Percentiles rank a stretch among this genome's conserved stretches.
Conservation (phyloP, 2,888 invertebrate species). For the Colletes collaris region DNA sequence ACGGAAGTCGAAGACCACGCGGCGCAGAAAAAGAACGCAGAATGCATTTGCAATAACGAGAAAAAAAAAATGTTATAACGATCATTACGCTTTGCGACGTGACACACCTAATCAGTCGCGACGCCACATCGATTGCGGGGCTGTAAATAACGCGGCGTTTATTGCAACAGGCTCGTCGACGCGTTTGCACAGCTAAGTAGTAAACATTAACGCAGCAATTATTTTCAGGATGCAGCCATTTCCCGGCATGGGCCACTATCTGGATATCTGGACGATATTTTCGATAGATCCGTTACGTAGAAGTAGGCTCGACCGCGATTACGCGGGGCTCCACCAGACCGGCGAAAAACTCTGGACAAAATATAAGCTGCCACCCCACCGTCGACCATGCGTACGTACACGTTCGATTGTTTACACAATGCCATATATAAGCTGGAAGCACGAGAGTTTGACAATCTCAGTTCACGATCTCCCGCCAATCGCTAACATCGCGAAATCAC, state of each 20-base stretch:
- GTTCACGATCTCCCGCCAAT: conserved; percentile 76
- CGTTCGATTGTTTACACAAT: conserved; percentile 80
- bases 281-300: conserved; percentile 26
- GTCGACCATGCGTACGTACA: conserved; percentile 73
- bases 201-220: conserved; percentile 2
- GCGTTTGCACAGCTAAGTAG: background rate
- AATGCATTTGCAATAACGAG: background rate
- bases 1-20: too few species aligned
- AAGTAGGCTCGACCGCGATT: conserved; percentile 39
- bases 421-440: conserved; percentile 81
- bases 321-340: conserved; percentile 21
- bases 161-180: conserved; percentile 2
- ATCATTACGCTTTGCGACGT: conserved; percentile 5
- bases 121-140: conserved; percentile 4
- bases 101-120: conserved; percentile 32
- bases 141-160: conserved; percentile 10
- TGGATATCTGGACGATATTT: conserved; percentile 13
- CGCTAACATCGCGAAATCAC: conserved; percentile 60
- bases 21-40: too few species aligned
- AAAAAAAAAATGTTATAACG: background rate
- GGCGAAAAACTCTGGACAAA: conserved; percentile 71
- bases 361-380: conserved; percentile 70
- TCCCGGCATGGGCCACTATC: background rate
- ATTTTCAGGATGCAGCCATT: background rate
- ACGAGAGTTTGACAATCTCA: conserved; percentile 81